Base-by-base conservation (phyloP, 2,113 vertebrate genomes). In the Myrmophylax atrothorax region DNA sequence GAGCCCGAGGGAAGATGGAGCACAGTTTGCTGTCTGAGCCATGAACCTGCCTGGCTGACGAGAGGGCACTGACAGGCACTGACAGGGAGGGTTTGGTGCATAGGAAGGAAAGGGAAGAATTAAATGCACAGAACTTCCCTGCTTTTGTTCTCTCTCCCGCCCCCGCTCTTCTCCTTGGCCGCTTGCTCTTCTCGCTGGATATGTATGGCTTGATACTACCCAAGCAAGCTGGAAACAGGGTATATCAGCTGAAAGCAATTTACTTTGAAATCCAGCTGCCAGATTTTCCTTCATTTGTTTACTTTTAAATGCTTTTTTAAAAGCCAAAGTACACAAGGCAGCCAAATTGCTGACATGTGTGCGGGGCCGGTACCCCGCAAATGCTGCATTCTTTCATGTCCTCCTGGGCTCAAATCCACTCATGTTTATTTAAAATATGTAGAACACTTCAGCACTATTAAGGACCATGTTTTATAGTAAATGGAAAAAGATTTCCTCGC, bases 321-420 rank as follows among this genome's bases (percentile, higher is more conserved):
- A 98, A 98, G 99, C 98, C 98, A 99, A 99, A 99, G 99, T 98
- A 99, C 98, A 99, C 99, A 99, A 99, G 98, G 98, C 98, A 97
- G 98, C 98, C 98, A 99, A 99, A 99, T 99, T 99, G 98, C 98
- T 98, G 99, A 99, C 99, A 99, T 99, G 98, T 99, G 99, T 99
- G 98, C 92, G 40, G 96, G 97, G 98, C 98, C 97, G 97, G 98
- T 98, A 98, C 98, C 96, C 95, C 97, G 89, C 93, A 84, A 98
- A 98, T 96, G 98, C 98, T 98, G 98, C 98, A 99, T 98, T 99
- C 98, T 99, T 99, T 98, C 98, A 99, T 98, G 98, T 98, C 98
- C 98, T 98, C 98, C 98, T 98, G 98, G 98, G 98, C 98, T 95
- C 98, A 98, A 98, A 98, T 97, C 97, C 98, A 97, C 97, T 92